Evolutionary conservation across 2,113 vertebrate species (phyloP).

Genomic region (Rhombomys opimus): DNA sequence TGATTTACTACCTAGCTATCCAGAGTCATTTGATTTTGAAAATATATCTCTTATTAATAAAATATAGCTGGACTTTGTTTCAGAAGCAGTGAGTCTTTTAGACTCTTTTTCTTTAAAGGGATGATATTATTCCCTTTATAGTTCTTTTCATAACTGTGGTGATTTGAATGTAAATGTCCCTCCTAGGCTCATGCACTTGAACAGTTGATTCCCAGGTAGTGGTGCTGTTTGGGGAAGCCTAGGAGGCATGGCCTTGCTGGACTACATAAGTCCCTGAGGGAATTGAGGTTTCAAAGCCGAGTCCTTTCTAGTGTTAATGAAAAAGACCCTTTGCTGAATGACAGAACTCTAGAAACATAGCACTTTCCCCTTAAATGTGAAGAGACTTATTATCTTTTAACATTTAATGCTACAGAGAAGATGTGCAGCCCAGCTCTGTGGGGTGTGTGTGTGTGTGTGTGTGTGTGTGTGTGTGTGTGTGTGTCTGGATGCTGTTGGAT

Average conservation of each 20-base stretch:
- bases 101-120: too few species aligned
- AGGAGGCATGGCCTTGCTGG: too few species aligned
- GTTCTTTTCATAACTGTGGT: too few species aligned
- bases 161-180: too few species aligned
- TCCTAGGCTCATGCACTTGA: too few species aligned
- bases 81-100: background rate
- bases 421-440: background rate
- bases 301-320: background rate
- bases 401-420: conserved; percentile 15
- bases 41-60: background rate
- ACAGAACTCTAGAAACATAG: background rate
- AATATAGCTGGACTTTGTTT: background rate
- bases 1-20: background rate
- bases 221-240: too few species aligned
- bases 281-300: too few species aligned
- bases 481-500: background rate
- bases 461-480: background rate
- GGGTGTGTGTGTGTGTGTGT: background rate
- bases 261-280: too few species aligned
- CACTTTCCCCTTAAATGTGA: conserved; percentile 17
- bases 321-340: background rate
- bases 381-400: background rate
- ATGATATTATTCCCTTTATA: too few species aligned
- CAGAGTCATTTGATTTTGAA: background rate
- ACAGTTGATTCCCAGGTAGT: too few species aligned